Evolutionary conservation across 2,113 vertebrate genomes (phyloP), one percentile per base, ranked within the genome.

Genomic region (Syngnathus floridae): DNA sequence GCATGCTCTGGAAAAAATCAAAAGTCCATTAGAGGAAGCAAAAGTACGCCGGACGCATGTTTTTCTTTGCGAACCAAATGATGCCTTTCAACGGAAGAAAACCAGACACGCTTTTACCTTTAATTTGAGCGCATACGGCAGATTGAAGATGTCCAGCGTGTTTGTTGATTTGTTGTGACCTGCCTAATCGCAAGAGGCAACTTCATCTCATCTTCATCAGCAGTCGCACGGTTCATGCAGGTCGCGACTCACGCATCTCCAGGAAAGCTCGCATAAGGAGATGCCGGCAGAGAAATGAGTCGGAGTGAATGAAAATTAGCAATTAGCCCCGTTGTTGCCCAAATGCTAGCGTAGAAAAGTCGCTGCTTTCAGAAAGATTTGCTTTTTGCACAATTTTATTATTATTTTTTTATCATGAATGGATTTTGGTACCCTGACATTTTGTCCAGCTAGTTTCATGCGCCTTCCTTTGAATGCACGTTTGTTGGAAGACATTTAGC

Each of bases 131-230:
- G 75, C 77, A 83, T 86, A 82, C 81, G 67, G 73, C 70, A 48
- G 77, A 86, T 86, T 86, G 82, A 87, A 89, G 86, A 88, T 56
- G 77, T 54, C 78, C 81, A 74, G 52, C 69, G 64, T 77, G 72
- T 63, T 62, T 21, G 65, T 43, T 67, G 36, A 76, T 70, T 80
- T 82, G 72, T 86, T 73, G 75, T 79, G 41, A 90, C 90, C 88
- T 85, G 91, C 89, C 92, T 96, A 95, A 95, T 96, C 90, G 71
- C 82, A 85, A 86, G 86, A 91, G 90, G 91, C 92, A 94, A 93
- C 93, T 93, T 90, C 89, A 90, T 91, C 92, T 94, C 94, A 97
- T 95, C 94, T 95, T 90, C 93, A 92, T 95, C 94, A 95, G 97
- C 93, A 92, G 87, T 92, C 91, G 86, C 90, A 90, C 87, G 91